Evolutionary conservation across 2,888 invertebrate species (phyloP).

Genomic region (Syrista parreyssii): DNA sequence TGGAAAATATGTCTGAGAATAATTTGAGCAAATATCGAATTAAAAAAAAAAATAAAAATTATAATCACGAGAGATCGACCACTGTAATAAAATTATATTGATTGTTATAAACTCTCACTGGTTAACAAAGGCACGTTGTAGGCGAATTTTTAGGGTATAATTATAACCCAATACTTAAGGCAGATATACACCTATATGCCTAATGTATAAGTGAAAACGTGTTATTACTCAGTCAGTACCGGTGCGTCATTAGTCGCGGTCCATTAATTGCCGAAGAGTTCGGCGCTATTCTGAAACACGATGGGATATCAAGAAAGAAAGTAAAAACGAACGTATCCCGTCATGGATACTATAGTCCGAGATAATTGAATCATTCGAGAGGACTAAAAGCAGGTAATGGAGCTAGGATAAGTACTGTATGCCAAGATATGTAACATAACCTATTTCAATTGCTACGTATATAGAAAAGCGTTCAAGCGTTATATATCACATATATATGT

Average conservation of each 20-base stretch:
- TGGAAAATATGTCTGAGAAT: not conserved
- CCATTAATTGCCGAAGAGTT: slow-evolving; percentile 38
- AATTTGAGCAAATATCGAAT: not conserved
- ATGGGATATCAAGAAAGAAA: slow-evolving; percentile 3
- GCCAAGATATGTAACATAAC: not conserved
- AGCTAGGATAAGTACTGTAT: not conserved
- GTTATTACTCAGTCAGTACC: slow-evolving; percentile 42
- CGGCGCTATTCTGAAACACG: not conserved
- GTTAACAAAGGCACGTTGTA: slow-evolving; percentile 45
- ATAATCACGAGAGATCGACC: not conserved
- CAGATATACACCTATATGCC: slow-evolving; percentile 35
- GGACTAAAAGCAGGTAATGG: not conserved
- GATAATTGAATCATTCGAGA: not conserved
- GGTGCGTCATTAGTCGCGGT: slow-evolving; percentile 40
- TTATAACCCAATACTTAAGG: slow-evolving; percentile 34
- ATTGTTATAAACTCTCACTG: not conserved
- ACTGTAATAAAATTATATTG: not conserved
- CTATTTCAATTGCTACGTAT: not conserved
- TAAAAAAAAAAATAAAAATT: too few relatives aligned
- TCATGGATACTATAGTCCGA: not conserved
- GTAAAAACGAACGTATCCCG: not conserved
- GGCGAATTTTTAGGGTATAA: slow-evolving; percentile 47
- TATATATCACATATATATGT: not conserved
- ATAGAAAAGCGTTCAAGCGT: not conserved
- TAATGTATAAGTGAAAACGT: slow-evolving; percentile 46